Conservation (phyloP, 2,113 vertebrate species). For the Serilophus lunatus region DNA sequence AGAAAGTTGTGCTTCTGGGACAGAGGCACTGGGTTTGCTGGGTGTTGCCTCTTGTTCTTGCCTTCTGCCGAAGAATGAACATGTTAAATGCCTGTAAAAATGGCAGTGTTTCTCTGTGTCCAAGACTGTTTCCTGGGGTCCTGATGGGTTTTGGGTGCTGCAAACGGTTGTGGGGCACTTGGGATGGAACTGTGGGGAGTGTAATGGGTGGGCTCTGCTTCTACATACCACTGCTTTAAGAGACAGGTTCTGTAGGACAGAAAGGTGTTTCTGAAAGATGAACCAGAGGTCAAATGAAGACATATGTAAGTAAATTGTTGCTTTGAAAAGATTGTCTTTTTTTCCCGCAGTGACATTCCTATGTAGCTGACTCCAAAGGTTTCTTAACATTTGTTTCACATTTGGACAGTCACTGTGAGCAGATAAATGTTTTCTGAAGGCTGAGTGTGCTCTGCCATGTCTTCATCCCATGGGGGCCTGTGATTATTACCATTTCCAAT, state of each 20-base stretch:
- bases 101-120: neutral
- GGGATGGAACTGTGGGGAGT: too few species aligned
- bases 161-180: too few species aligned
- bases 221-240: neutral
- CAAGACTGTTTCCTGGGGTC: neutral
- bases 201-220: neutral
- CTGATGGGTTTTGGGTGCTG: neutral
- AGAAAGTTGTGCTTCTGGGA: neutral
- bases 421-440: neutral
- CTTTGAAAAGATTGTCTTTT: neutral
- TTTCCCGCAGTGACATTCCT: fast-evolving
- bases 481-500: neutral
- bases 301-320: fast-evolving
- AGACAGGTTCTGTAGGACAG: neutral
- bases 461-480: neutral
- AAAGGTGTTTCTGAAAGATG: neutral
- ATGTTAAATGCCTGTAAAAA: neutral
- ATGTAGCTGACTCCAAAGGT: fast-evolving
- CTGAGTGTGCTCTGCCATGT: neutral
- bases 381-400: neutral
- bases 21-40: neutral
- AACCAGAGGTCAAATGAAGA: neutral
- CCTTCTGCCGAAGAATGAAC: neutral
- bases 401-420: neutral
- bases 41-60: neutral